Conservation (phyloP, 2,888 invertebrate genomes). For the Phyllotreta striolata region DNA sequence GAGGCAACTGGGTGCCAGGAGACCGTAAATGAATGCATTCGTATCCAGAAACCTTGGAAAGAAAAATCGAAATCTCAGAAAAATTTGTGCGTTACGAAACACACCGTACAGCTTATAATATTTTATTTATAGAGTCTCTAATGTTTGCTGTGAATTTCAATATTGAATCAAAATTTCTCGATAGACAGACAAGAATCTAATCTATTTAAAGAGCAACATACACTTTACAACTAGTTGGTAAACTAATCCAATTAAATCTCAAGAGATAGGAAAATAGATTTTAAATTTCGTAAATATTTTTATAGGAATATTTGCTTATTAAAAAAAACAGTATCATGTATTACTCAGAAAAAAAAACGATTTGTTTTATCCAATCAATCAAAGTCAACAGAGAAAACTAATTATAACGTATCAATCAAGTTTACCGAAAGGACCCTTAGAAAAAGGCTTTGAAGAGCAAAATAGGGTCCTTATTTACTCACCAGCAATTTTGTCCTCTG, state of each 20-base stretch:
- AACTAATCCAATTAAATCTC: slow-evolving; percentile 5
- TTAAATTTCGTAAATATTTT: not conserved
- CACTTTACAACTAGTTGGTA: slow-evolving; percentile 10
- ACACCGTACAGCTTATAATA: no score
- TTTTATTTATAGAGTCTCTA: no score
- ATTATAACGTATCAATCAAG: slow-evolving; percentile 14
- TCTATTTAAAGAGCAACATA: slow-evolving; percentile 2
- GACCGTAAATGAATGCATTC: slow-evolving; percentile 64
- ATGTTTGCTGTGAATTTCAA: not conserved
- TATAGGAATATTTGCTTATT: no score
- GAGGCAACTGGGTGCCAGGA: slow-evolving; percentile 59
- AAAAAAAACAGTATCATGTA: not conserved
- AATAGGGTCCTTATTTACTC: slow-evolving; percentile 46
- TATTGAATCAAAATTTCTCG: not conserved
- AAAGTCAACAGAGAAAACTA: slow-evolving; percentile 13
- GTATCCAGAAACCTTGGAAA: slow-evolving; percentile 64
- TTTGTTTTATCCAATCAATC: slow-evolving; percentile 4
- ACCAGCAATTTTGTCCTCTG: slow-evolving; percentile 66
- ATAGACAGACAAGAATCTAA: not conserved
- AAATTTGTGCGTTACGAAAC: not conserved
- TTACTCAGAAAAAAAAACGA: not conserved
- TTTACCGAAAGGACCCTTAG: not conserved
- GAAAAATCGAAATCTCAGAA: slow-evolving; percentile 22
- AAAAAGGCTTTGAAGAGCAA: slow-evolving; percentile 4
- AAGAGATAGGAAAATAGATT: not conserved